These are phyloP conservation scores for Pelodiscus sinensis DNA, from an alignment of 2,113 vertebrate genomes.

Conservation along the genomic window DNA sequence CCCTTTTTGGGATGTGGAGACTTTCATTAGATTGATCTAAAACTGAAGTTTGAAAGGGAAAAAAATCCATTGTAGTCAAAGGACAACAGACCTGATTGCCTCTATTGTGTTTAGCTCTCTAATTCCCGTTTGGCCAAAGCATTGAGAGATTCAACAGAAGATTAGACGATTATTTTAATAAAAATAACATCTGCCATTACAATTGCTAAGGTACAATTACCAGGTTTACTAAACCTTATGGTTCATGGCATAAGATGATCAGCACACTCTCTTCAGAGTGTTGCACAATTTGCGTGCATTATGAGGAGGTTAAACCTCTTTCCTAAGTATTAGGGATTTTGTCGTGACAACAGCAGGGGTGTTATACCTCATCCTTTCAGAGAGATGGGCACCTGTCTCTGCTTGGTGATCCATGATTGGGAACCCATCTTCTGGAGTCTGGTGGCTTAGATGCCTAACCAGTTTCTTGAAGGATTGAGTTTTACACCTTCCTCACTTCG, in stretches of 20 bases:
- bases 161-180: neutral
- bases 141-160: neutral
- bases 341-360: neutral
- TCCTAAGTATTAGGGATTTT: neutral
- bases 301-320: neutral
- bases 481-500: neutral
- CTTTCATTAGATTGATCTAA: neutral
- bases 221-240: neutral
- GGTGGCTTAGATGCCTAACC: neutral
- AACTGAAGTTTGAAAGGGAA: neutral
- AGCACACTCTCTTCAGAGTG: neutral
- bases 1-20: neutral
- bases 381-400: neutral
- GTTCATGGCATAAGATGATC: neutral
- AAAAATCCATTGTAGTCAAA: neutral
- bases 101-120: neutral
- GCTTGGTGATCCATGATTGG: neutral
- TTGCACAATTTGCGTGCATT: fast-evolving
- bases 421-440: neutral
- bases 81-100: neutral
- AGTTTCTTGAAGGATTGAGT: neutral
- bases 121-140: neutral
- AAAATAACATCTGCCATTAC: neutral
- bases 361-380: neutral
- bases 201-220: neutral